Percentiles rank a stretch among this genome's conserved stretches.
These are phyloP conservation scores for Hydropsyche tenuis DNA, from an alignment of 1,140 invertebrate genomes.

Conservation along the genomic window DNA sequence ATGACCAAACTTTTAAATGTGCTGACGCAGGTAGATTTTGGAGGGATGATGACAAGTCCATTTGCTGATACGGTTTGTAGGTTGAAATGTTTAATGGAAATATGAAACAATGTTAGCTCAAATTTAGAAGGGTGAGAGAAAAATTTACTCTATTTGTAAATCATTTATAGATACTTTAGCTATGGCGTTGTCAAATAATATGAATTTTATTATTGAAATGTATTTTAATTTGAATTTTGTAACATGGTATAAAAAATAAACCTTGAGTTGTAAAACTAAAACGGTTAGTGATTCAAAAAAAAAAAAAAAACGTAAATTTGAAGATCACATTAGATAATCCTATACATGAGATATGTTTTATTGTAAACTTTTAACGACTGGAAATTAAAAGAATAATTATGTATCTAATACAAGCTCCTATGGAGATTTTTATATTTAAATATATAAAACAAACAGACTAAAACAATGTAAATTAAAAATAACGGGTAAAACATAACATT, in stretches of 20 bases:
- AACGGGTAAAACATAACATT: conserved; percentile 62
- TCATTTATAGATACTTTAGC: conserved; percentile 33
- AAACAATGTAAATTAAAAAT: conserved; percentile 59
- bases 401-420: conserved; percentile 58
- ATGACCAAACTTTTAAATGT: conserved; percentile 28
- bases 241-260: conserved; percentile 48
- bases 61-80: conserved; percentile 19
- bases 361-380: conserved; percentile 51
- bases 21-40: conserved; percentile 14
- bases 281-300: conserved; percentile 51
- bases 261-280: conserved; percentile 49
- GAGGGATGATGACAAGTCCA: conserved; percentile 30
- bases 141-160: conserved; percentile 30
- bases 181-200: conserved; percentile 28
- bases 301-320: conserved; percentile 40
- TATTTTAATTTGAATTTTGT: conserved; percentile 41
- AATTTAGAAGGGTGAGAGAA: conserved; percentile 25
- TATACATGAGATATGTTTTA: conserved; percentile 48
- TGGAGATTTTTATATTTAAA: conserved; percentile 64
- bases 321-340: conserved; percentile 50
- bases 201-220: conserved; percentile 29
- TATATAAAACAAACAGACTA: conserved; percentile 59
- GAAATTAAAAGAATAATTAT: conserved; percentile 51
- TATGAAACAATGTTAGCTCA: conserved; percentile 19
- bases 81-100: conserved; percentile 5